phyloP scores from a whole-genome alignment of 1,140 invertebrate species.

The Eubasilissa regina region DNA sequence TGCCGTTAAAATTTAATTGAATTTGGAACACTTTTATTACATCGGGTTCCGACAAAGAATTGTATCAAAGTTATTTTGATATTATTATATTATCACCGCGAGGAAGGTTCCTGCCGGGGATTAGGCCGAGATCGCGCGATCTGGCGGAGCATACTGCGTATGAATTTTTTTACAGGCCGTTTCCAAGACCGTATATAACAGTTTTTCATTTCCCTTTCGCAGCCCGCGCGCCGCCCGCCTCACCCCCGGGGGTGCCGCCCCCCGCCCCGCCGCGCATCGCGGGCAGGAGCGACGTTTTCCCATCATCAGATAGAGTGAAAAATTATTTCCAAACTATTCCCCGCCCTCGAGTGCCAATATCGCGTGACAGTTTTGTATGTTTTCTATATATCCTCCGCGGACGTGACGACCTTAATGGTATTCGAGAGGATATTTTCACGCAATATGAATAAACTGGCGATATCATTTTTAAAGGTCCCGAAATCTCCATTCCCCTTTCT shows the following conservation, averaged over 20 bases:
- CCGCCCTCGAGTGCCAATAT: constrained; percentile 26
- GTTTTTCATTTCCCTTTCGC: constrained; percentile 36
- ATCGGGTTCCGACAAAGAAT: too few species aligned
- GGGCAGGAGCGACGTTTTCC: constrained; percentile 14
- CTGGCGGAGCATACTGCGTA: constrained; percentile 10
- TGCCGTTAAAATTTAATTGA: too few species aligned
- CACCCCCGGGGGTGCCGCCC: constrained; percentile 11
- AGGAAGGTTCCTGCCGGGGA: neutral
- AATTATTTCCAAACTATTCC: constrained; percentile 43
- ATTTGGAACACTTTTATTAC: too few species aligned
- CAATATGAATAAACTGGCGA: constrained; percentile 60
- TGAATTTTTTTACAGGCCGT: constrained; percentile 29
- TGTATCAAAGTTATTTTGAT: too few species aligned
- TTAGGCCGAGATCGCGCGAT: constrained; percentile 5
- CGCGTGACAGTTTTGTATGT: constrained; percentile 40
- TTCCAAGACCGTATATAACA: constrained; percentile 36
- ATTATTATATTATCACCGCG: too few species aligned
- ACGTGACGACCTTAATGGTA: constrained; percentile 35
- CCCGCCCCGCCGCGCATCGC: neutral
- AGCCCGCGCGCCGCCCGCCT: neutral
- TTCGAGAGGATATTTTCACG: constrained; percentile 51
- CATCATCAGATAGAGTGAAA: constrained; percentile 43
- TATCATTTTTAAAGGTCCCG: constrained; percentile 59
- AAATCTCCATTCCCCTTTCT: constrained; percentile 53
- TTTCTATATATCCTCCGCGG: constrained; percentile 30